Base-by-base conservation (phyloP, 2,888 invertebrate genomes). In the Eupithecia tripunctaria region DNA sequence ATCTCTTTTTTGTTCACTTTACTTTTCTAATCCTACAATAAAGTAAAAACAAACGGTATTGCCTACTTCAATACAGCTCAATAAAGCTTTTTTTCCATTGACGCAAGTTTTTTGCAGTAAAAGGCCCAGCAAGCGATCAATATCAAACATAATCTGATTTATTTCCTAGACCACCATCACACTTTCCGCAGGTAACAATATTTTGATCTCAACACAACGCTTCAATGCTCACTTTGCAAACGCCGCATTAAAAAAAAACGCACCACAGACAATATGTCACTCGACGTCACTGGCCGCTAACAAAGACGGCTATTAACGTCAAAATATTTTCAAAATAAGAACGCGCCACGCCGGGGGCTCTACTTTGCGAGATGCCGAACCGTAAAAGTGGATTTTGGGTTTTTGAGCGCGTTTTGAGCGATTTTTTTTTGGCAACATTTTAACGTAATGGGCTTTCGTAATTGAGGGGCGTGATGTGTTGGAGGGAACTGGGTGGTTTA, bases 281-380 rank as follows among this genome's bases (percentile, higher is more conserved):
- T 87, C 86, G 82, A 78, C 76, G 71, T 76, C 76, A 80, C 76
- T 78, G 79, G 77, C 77, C 76, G 36, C 75, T 77, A 82, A 88
- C 91, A 92, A 92, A 89, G 86, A 83, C 84, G 82, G 85, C 91
- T 86, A 92, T 94, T 93, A 93, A 92, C 85, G 93, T 94, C 93
- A 93, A 93, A 94, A 94, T 93, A 93, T 94, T 94, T 94, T 92
- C 90, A 91, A 93, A 93, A 93, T 89, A 87, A 86, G 89, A 87
- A 86, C 87, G 86, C 85, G 84, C 85, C 87, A 85, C 89, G 88
- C 88, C 86, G 81, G 89, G 87, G 89, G 88, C 84, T 79, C 78
- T 72, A 82, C 89, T 92, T 92, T 91, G 88, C 85, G 78, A 80
- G 36, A 82, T 76, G 86, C 91, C 91, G 90, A 85, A 79, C 74